Base-by-base conservation (phyloP, 2,888 invertebrate genomes). In the Cyclophora albipunctata region DNA sequence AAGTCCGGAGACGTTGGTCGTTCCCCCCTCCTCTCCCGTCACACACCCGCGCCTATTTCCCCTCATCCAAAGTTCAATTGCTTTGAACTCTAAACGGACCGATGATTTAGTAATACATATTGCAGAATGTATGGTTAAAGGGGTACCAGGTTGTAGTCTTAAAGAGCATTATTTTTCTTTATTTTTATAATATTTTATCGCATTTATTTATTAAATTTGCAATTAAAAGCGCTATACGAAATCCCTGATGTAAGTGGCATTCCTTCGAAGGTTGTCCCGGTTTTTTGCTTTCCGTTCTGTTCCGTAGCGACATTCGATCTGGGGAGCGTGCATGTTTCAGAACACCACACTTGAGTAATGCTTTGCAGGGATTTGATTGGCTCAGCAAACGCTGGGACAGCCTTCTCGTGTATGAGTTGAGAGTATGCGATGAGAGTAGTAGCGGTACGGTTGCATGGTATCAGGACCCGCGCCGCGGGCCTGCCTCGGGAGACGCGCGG, bases 211-310 rank as follows among this genome's bases (percentile, higher is more conserved):
- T 85, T 81, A 81, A 74, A 78, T 79, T 79, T 61, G 61, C 61
- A 59, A 60, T 58, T 79, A 74, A 69, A 76, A 73, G 74, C 75
- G 87, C 87, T 84, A 81, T 68, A 73, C 69, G 77, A 76, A 71
- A 67, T 79, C 75, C 82, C 83, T 75, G 73, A 74, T 75, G 76
- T 79, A 79, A 78, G 84, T 81, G 82, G 84, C 81, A 79, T 81
- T 85, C 87, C 88, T 83, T 87, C 87, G 85, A 89, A 88, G 89
- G 89, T 90, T 90, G 89, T 90, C 89, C 89, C 89, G 89, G 89
- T 86, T 89, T 89, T 86, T 84, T 83, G 82, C 83, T 86, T 89
- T 87, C 90, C 90, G 88, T 77, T 76, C 73, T 78, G 82, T 77
- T 84, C 84, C 78, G 75, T 67, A 72, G 71, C 66, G 54, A 67